These are phyloP conservation scores for Sebastes taczanowskii DNA, from an alignment of 2,797 vertebrate species.

Conservation along the genomic window DNA sequence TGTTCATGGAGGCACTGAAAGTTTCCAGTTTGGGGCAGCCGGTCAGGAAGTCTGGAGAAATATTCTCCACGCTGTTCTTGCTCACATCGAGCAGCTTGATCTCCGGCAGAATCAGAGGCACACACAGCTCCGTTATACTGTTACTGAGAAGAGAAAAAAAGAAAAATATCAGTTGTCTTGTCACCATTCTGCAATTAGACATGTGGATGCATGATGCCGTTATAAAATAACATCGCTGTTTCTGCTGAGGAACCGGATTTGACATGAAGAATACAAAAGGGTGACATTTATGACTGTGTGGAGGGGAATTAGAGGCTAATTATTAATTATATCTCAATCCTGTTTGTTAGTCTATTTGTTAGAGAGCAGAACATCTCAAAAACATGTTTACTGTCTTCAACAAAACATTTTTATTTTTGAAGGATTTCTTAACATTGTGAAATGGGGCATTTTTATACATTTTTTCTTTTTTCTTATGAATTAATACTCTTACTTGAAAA, in stretches of 20 bases:
- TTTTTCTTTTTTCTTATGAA: not conserved
- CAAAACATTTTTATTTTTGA: not conserved
- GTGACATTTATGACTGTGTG: not conserved
- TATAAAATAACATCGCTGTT: not conserved
- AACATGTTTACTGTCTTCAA: not conserved
- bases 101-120: conserved; percentile 83
- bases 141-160: conserved; percentile 71
- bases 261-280: not conserved
- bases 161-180: not conserved
- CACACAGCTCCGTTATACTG: conserved; percentile 80
- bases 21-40: conserved; percentile 89
- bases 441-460: not conserved
- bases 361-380: not conserved
- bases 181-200: not conserved
- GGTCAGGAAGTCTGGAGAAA: conserved; percentile 83
- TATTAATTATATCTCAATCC: not conserved
- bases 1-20: conserved; percentile 88
- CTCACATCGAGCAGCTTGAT: conserved; percentile 91
- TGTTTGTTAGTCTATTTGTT: not conserved
- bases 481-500: no score
- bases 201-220: not conserved
- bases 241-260: not conserved
- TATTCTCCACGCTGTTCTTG: conserved; percentile 87
- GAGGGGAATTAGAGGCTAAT: not conserved
- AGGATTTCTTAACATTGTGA: not conserved